These are phyloP conservation scores for Scalopus aquaticus DNA, from an alignment of 2,113 vertebrate species.

Conservation along the genomic window DNA sequence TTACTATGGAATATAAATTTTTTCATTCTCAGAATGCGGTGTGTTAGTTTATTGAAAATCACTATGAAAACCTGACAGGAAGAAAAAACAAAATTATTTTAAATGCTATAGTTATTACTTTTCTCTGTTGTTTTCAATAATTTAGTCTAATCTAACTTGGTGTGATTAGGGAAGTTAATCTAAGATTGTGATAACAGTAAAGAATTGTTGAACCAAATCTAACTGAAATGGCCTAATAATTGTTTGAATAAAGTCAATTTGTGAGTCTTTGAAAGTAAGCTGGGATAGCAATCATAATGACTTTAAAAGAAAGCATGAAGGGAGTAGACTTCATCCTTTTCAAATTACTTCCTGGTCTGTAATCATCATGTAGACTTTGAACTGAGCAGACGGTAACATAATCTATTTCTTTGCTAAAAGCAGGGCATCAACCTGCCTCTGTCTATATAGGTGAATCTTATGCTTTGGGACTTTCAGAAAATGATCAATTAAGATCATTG, in stretches of 20 bases:
- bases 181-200: slow-evolving; percentile 22
- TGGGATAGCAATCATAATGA: neutral
- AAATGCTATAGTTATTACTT: neutral
- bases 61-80: neutral
- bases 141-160: slow-evolving; percentile 13
- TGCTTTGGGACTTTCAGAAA: neutral
- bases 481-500: neutral
- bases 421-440: neutral
- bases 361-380: neutral
- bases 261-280: neutral
- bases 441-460: neutral
- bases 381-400: neutral
- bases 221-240: slow-evolving; percentile 22
- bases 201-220: neutral
- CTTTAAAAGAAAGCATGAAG: neutral
- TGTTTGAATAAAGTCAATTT: slow-evolving; percentile 25
- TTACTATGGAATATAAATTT: neutral
- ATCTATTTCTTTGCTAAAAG: neutral
- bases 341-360: slow-evolving; percentile 39
- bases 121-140: neutral
- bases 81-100: neutral
- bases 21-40: neutral
- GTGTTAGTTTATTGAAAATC: neutral
- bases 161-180: slow-evolving; percentile 1
- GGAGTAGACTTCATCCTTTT: neutral